Evolutionary conservation across 2,797 vertebrate genomes (phyloP).

Genomic region (Tamandua tetradactyla): DNA sequence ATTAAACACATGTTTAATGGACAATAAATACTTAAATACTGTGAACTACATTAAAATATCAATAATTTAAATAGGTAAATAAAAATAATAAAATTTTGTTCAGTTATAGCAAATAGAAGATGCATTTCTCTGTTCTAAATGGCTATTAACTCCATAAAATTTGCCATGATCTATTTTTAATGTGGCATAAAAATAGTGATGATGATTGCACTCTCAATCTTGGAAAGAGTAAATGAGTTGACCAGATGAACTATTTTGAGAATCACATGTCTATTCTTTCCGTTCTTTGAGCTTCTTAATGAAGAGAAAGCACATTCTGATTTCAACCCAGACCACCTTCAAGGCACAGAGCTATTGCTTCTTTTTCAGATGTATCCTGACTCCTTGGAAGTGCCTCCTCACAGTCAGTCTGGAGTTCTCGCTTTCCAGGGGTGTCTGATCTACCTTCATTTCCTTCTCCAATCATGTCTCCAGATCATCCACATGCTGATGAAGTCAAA

Average conservation of each 20-base stretch:
- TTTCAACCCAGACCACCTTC: conserved; percentile 76
- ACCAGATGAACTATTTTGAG: background rate
- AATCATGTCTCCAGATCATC: background rate
- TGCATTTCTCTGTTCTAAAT: background rate
- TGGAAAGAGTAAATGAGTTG: background rate
- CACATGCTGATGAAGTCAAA: conserved; percentile 9
- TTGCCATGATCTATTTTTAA: background rate
- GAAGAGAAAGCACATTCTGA: conserved; percentile 65
- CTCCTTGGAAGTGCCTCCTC: conserved; percentile 74
- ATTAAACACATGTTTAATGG: background rate
- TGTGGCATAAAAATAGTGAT: background rate
- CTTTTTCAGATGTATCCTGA: conserved; percentile 69
- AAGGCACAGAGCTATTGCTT: conserved; percentile 71
- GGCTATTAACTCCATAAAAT: background rate
- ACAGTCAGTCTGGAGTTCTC: conserved; percentile 57
- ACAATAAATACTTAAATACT: conserved; percentile 25
- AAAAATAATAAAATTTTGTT: background rate
- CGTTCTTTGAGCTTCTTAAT: conserved; percentile 59
- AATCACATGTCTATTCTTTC: conserved; percentile 41
- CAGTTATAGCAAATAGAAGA: background rate
- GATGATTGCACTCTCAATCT: background rate
- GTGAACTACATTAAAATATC: background rate
- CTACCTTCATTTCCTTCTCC: background rate
- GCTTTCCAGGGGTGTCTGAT: background rate
- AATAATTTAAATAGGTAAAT: conserved; percentile 1